These are phyloP conservation scores for Calliphora vicina DNA, from an alignment of 1,140 invertebrate species.

Conservation along the genomic window DNA sequence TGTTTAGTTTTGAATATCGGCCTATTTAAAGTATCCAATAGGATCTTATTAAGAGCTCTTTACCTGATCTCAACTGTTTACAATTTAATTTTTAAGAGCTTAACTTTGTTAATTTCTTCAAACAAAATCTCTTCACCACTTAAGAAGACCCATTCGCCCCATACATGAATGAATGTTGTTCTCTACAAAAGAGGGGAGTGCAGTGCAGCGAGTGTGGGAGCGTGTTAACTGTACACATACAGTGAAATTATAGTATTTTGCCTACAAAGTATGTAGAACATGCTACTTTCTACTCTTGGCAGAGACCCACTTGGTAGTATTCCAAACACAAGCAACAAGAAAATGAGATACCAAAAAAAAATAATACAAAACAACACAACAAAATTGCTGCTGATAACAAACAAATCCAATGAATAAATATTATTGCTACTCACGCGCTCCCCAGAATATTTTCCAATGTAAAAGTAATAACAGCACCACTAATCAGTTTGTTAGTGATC, in stretches of 20 bases:
- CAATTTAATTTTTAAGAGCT: too few relatives aligned
- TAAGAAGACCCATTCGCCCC: too few relatives aligned
- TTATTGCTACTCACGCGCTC: background rate
- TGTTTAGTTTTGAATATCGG: too few relatives aligned
- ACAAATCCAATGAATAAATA: background rate
- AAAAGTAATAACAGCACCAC: background rate
- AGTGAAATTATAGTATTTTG: background rate
- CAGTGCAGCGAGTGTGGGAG: background rate
- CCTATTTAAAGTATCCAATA: too few relatives aligned
- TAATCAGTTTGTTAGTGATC: conserved; percentile 18
- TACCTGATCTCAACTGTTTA: too few relatives aligned
- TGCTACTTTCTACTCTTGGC: background rate
- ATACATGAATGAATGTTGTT: too few relatives aligned
- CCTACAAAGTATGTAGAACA: background rate
- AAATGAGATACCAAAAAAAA: conserved; percentile 2
- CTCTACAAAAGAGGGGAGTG: background rate
- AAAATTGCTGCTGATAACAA: background rate
- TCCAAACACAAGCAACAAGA: background rate
- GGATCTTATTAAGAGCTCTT: too few relatives aligned
- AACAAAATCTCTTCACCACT: too few relatives aligned
- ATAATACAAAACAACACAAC: background rate
- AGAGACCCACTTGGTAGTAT: background rate
- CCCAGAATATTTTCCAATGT: too few relatives aligned
- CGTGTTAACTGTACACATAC: background rate
- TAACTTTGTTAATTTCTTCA: too few relatives aligned